Evolutionary conservation across 2,888 invertebrate genomes (phyloP).

Genomic region (Brachyopa scutellaris): DNA sequence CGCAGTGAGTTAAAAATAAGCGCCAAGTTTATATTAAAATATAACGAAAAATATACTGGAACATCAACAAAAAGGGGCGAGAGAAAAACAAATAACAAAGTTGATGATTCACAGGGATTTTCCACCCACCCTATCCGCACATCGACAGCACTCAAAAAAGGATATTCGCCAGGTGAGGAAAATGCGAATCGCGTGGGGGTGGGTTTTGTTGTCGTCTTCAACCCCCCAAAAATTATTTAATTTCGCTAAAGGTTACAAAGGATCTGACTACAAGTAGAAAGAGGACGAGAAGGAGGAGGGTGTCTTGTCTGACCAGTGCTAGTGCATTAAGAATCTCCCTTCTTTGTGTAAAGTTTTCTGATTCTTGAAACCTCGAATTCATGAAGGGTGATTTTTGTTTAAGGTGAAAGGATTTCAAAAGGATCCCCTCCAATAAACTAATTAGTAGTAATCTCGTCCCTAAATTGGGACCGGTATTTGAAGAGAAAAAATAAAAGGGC

Average conservation of each 20-base stretch:
- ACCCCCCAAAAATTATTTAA: constrained; percentile 43
- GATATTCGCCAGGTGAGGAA: constrained; percentile 35
- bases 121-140: background rate
- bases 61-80: constrained; percentile 12
- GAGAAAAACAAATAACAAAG: constrained; percentile 59
- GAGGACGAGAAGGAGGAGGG: background rate
- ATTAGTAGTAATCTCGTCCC: constrained; percentile 57
- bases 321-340: constrained; percentile 38
- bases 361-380: constrained; percentile 34
- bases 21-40: constrained; percentile 64
- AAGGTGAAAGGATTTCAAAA: constrained; percentile 39
- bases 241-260: constrained; percentile 26
- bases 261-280: background rate
- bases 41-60: constrained; percentile 33
- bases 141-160: constrained; percentile 3
- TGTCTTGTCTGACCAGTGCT: constrained; percentile 26
- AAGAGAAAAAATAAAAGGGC: background rate
- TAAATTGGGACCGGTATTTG: background rate
- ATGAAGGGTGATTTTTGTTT: constrained; percentile 33
- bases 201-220: no score
- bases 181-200: no score
- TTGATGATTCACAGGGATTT: constrained; percentile 61
- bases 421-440: constrained; percentile 46
- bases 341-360: constrained; percentile 32
- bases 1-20: constrained; percentile 63